Base-by-base conservation (phyloP, 2,113 vertebrate species). In the Plotosus lineatus region DNA sequence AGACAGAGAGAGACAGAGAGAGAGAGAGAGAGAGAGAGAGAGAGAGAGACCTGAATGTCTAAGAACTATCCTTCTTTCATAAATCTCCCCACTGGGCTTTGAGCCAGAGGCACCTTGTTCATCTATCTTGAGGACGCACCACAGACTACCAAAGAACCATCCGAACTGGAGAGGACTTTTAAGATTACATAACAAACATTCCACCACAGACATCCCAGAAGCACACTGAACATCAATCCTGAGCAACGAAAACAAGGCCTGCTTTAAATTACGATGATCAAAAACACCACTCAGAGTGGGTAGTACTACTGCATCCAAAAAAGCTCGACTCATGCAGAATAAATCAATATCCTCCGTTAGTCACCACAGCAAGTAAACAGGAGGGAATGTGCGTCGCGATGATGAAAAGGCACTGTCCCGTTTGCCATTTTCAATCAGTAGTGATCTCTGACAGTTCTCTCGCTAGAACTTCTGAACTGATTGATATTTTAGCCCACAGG, bases 71-170 rank as follows among this genome's bases (percentile, higher is more conserved):
- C 65, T 61, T 86, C 84, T 89, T 87, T 88, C 88, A 88, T 88
- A 90, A 83, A 90, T 89, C 84, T 86, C 89, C 89, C 82, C 88
- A 83, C 77, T 68, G 85, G 88, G 87, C 89, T 85, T 85, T 73
- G 38, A 33, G 85, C 86, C 86, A 38, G 26, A 50, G 79, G 87
- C 72, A 28, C 79, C 80, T 75, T 77, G 63, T 82, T 86, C 84
- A 88, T 88, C 86, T 79, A 87, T 89, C 84, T 87, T 83, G 85
- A 76, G 85, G 84, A 80, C 82, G 36, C 84, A 68, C 80, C 80
- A 84, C 75, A 44, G 80, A 36, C 26, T 79, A 86, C 78, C 87
- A 86, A 82, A 78, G 69, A 87, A 84, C 80, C 84, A 87, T 86
- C 84, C 72, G 55, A 85, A 87, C 73, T 85, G 50, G 84, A 80